Conservation (phyloP, 2,797 vertebrate species). For the Gastrophryne carolinensis region DNA sequence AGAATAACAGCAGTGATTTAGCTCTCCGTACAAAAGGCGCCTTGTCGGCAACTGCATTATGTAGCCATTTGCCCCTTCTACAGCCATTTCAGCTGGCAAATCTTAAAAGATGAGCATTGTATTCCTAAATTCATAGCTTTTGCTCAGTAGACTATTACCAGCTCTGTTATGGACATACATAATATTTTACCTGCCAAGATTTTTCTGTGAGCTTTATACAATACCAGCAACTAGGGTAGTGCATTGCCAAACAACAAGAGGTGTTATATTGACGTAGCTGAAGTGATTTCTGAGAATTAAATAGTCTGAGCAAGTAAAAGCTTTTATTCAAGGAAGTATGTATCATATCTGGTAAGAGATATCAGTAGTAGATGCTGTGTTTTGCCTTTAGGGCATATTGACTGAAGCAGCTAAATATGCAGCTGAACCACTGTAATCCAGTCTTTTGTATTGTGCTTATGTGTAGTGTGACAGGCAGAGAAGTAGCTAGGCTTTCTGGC, state of each 20-base stretch:
- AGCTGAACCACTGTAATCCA: too few relatives aligned
- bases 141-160: conserved; percentile 16
- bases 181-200: conserved; percentile 40
- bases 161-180: conserved; percentile 13
- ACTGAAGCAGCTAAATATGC: too few relatives aligned
- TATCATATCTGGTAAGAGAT: not conserved
- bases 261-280: not conserved
- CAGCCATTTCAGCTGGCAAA: conserved; percentile 7
- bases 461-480: too few relatives aligned
- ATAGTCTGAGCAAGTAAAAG: not conserved
- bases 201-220: conserved; percentile 26
- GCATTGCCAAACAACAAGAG: not conserved
- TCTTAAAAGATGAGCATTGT: conserved; percentile 17
- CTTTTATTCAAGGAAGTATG: not conserved
- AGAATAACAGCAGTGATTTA: not conserved
- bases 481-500: too few relatives aligned
- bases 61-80: not conserved
- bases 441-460: too few relatives aligned
- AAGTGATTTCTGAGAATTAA: not conserved
- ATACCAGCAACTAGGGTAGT: not conserved
- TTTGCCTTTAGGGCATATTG: too few relatives aligned
- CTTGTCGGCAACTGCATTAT: not conserved
- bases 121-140: conserved; percentile 23
- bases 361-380: not conserved
- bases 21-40: not conserved